These are phyloP conservation scores for Loxodonta africana DNA, from an alignment of 2,113 vertebrate genomes.

Conservation along the genomic window DNA sequence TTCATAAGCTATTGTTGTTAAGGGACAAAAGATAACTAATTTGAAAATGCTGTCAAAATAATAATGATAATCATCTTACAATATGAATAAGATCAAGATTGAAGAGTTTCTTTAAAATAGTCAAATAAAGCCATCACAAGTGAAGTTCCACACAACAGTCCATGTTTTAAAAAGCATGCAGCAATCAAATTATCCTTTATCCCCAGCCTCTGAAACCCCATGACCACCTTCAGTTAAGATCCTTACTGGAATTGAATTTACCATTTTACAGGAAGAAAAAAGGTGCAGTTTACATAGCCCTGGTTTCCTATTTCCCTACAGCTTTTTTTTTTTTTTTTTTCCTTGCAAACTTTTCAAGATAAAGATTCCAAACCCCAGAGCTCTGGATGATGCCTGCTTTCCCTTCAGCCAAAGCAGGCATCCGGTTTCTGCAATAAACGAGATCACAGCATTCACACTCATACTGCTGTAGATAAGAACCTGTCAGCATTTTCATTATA, in stretches of 20 bases:
- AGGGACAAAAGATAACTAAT: background rate
- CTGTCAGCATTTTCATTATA: constrained; percentile 82
- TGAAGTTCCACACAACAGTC: too few relatives aligned
- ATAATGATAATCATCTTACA: background rate
- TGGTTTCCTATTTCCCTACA: background rate
- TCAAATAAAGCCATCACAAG: background rate
- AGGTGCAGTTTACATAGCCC: constrained; percentile 29
- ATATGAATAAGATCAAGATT: constrained; percentile 23
- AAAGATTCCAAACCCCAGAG: constrained; percentile 70
- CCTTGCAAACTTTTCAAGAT: constrained; percentile 72
- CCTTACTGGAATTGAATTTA: constrained; percentile 7
- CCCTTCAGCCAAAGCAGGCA: constrained; percentile 74
- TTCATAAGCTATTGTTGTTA: background rate
- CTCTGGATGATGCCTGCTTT: constrained; percentile 59
- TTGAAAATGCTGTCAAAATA: background rate
- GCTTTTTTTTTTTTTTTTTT: constrained; percentile 70
- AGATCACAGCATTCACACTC: constrained; percentile 72
- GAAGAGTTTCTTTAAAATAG: background rate
- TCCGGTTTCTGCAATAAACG: constrained; percentile 76
- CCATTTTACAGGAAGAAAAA: constrained; percentile 44
- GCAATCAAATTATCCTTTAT: background rate
- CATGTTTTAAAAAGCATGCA: background rate
- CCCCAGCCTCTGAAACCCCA: background rate
- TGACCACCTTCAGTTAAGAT: constrained; percentile 18
- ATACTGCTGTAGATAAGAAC: constrained; percentile 76